A percentile compares a stretch with the other conserved stretches of the same genome.
These are phyloP conservation scores for Orthosia cruda DNA, from an alignment of 2,888 invertebrate genomes.

Conservation along the genomic window DNA sequence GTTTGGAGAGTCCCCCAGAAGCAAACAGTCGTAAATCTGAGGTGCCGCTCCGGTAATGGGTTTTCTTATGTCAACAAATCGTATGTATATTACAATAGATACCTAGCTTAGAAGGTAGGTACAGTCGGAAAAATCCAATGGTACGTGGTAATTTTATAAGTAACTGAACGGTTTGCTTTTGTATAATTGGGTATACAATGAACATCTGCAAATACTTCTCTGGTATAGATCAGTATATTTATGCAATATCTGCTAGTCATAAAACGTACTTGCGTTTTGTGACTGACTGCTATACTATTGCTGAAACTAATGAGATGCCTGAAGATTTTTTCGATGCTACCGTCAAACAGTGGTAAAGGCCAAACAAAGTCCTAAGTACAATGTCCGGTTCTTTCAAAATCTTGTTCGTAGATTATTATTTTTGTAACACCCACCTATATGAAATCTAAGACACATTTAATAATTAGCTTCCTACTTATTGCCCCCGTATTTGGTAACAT, in stretches of 20 bases:
- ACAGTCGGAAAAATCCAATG: slow-evolving; percentile 41
- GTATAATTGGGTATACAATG: no score
- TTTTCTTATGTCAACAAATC: slow-evolving; percentile 85
- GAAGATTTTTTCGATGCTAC: no score
- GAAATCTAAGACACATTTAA: no score
- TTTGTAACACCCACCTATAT: not conserved
- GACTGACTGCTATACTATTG: no score
- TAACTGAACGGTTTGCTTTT: not conserved
- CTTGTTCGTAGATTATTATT: no score
- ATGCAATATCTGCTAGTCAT: no score
- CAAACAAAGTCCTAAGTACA: no score
- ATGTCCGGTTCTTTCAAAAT: no score
- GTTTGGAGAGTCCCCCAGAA: slow-evolving; percentile 69
- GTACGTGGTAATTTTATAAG: slow-evolving; percentile 5
- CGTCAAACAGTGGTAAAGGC: no score
- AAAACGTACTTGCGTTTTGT: no score
- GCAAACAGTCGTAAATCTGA: slow-evolving; percentile 85
- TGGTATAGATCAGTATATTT: not conserved
- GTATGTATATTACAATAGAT: slow-evolving; percentile 70
- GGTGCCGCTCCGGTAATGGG: slow-evolving; percentile 81
- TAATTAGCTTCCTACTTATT: no score
- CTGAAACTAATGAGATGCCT: no score
- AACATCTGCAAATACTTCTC: not conserved
- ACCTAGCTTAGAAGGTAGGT: slow-evolving; percentile 41
- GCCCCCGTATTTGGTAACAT: not conserved